Percentiles rank a stretch among this genome's conserved stretches.
Conservation (phyloP, 2,888 invertebrate genomes). For the Cosmopolites sordidus region DNA sequence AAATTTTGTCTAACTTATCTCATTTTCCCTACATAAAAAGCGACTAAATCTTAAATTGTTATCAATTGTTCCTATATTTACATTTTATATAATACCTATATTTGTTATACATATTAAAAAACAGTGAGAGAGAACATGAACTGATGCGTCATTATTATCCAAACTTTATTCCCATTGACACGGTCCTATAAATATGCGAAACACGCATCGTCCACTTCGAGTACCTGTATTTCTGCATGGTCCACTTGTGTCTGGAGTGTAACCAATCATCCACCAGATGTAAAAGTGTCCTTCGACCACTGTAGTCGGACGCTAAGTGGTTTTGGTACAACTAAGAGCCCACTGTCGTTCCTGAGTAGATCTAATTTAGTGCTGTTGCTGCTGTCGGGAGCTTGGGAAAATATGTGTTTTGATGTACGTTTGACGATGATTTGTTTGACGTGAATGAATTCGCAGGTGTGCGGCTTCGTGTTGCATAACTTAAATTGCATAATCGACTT, state of each 20-base stretch:
- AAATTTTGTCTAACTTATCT: no score
- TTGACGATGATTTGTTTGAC: no score
- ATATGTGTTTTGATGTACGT: not conserved
- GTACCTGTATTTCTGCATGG: slow-evolving; percentile 13
- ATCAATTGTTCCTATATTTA: no score
- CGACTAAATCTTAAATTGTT: no score
- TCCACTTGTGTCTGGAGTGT: slow-evolving; percentile 13
- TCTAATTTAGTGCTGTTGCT: not conserved
- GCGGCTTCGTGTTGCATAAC: no score
- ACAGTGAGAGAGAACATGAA: no score
- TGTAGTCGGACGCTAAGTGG: slow-evolving; percentile 1
- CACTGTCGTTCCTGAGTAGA: not conserved
- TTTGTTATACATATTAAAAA: no score
- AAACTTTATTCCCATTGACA: not conserved
- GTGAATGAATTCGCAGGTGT: no score
- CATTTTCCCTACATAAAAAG: no score
- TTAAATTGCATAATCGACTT: no score
- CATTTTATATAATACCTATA: no score
- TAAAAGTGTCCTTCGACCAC: slow-evolving; percentile 8
- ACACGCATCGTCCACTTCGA: not conserved
- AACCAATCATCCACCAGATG: slow-evolving; percentile 13
- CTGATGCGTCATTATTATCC: not conserved
- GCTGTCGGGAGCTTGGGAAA: not conserved
- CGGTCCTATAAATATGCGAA: not conserved
- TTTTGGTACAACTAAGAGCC: not conserved